Evolutionary conservation across 2,888 invertebrate species (phyloP).

Genomic region (Scaptomyza caliginosa): DNA sequence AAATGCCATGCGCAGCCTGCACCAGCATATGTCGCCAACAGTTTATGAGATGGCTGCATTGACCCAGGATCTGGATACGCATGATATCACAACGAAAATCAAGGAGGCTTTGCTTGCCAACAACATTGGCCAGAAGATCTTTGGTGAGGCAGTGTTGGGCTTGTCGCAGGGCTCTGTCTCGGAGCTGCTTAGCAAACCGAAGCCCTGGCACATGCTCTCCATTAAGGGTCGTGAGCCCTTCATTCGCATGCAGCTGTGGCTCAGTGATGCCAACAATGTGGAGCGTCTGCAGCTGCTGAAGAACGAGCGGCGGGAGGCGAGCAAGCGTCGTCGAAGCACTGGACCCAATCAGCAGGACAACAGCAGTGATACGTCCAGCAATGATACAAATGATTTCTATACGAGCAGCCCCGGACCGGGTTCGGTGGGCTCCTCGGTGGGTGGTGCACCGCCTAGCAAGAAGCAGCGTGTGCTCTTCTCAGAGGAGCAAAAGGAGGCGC

Average conservation of each 20-base stretch:
- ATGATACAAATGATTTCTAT: constrained; percentile 94
- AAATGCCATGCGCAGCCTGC: constrained; percentile 89
- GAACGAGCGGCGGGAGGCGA: constrained; percentile 95
- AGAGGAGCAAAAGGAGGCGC: constrained; percentile 98
- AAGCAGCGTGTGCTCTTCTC: constrained; percentile 98
- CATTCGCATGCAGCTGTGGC: constrained; percentile 98
- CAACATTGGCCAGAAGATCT: constrained; percentile 99
- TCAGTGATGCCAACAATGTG: constrained; percentile 97
- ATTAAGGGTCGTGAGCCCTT: constrained; percentile 98
- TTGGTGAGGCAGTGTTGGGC: constrained; percentile 98
- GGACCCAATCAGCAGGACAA: constrained; percentile 93
- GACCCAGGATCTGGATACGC: constrained; percentile 98
- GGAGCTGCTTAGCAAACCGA: constrained; percentile 98
- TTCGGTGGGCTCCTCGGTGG: constrained; percentile 84
- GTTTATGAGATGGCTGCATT: constrained; percentile 99
- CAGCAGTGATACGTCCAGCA: constrained; percentile 94
- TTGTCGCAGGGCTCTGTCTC: constrained; percentile 98
- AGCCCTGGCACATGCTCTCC: constrained; percentile 99
- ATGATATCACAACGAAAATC: constrained; percentile 97
- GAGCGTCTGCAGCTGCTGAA: constrained; percentile 96
- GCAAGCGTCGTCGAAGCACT: constrained; percentile 93
- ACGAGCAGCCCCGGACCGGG: constrained; percentile 92
- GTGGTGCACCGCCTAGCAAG: constrained; percentile 93
- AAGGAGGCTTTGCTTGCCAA: constrained; percentile 98
- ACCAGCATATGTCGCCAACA: constrained; percentile 95